Conservation (phyloP, 2,113 vertebrate genomes). For the Hiodon tergisus region DNA sequence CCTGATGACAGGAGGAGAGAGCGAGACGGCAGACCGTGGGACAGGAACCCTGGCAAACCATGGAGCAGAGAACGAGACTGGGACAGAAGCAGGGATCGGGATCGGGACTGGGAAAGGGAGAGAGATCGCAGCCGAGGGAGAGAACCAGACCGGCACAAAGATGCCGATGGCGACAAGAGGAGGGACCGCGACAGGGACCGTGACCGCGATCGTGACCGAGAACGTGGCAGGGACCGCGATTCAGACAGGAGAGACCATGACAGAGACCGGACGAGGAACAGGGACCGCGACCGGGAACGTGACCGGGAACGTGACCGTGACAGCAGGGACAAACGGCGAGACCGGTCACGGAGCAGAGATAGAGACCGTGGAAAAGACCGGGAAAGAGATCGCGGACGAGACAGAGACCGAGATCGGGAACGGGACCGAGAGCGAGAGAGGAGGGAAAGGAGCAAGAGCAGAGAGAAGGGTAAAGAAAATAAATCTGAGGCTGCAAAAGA, state of each 20-base stretch:
- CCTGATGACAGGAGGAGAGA: slow-evolving; percentile 80
- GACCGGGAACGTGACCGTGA: slow-evolving; percentile 23
- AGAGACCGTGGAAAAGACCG: slow-evolving; percentile 9
- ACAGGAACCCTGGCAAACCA: slow-evolving; percentile 44
- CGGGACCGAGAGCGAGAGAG: slow-evolving; percentile 44
- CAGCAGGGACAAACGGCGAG: slow-evolving; percentile 38
- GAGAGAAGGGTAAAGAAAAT: slow-evolving; percentile 66
- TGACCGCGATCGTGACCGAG: slow-evolving; percentile 16
- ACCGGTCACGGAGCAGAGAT: slow-evolving; percentile 51
- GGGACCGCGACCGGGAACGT: slow-evolving; percentile 64
- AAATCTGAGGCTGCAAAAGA: slow-evolving; percentile 66
- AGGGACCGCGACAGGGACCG: slow-evolving; percentile 50
- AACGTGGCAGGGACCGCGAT: slow-evolving; percentile 56
- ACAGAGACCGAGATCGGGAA: slow-evolving; percentile 39
- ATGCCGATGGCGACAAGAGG: slow-evolving; percentile 50
- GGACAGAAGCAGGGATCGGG: slow-evolving; percentile 38
- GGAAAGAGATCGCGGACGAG: slow-evolving; percentile 37
- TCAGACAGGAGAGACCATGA: slow-evolving; percentile 53
- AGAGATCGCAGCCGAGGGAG: slow-evolving; percentile 32
- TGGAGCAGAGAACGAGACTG: slow-evolving; percentile 54
- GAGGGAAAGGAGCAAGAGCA: slow-evolving; percentile 65
- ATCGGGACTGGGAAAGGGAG: slow-evolving; percentile 41
- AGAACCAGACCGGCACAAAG: slow-evolving; percentile 26
- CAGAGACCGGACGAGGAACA: slow-evolving; percentile 61
- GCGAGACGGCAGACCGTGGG: slow-evolving; percentile 59